Evolutionary conservation across 92 coral and sea anemone species (phyloP).

Genomic region (Epizoanthus scotinus): DNA sequence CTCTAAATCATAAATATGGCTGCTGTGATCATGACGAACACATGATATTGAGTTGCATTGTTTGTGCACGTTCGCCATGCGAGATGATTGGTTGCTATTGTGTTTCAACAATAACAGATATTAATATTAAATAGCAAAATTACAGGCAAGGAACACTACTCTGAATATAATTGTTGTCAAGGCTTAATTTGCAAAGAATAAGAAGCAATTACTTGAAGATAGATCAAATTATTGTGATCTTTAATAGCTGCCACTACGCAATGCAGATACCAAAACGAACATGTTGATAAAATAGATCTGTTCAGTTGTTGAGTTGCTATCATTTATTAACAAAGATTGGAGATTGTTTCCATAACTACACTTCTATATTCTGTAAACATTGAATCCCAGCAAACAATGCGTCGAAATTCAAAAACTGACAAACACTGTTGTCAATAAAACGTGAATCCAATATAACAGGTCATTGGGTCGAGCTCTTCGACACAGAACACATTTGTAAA

Average conservation of each 20-base stretch:
- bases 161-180: not conserved
- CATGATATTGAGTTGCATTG: not conserved
- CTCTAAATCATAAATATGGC: slow-evolving; percentile 6
- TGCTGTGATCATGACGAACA: slow-evolving; percentile 4
- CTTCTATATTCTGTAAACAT: slow-evolving; percentile 3
- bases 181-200: not conserved
- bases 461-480: too few relatives aligned
- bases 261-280: too few relatives aligned
- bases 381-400: too few relatives aligned
- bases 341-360: slow-evolving; percentile 32
- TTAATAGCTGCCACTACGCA: not conserved
- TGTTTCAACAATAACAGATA: slow-evolving; percentile 3
- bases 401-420: too few relatives aligned
- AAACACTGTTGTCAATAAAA: too few relatives aligned
- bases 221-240: not conserved
- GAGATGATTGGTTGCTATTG: slow-evolving; percentile 8
- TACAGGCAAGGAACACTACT: slow-evolving; percentile 13
- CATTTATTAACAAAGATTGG: too few relatives aligned
- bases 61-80: slow-evolving; percentile 1
- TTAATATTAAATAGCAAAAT: slow-evolving; percentile 16
- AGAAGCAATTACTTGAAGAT: not conserved
- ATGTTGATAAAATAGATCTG: not conserved
- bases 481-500: too few relatives aligned
- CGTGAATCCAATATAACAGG: too few relatives aligned
- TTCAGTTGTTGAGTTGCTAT: not conserved